A percentile compares a stretch with the other conserved stretches of the same genome.
Evolutionary conservation across 1,140 invertebrate genomes (phyloP).

Genomic region (Phenacoccus solenopsis): DNA sequence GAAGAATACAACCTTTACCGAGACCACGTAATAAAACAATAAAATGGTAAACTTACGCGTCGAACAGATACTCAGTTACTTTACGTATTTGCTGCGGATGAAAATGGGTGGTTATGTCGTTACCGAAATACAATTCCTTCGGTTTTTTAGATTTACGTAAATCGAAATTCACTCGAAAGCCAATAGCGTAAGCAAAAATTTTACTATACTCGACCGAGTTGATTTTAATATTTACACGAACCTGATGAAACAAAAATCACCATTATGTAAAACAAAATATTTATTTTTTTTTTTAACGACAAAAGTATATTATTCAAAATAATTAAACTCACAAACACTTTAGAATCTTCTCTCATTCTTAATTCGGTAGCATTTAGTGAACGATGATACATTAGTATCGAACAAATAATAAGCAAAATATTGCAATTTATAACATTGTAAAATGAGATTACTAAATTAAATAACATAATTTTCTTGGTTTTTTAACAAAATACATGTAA

Average conservation of each 20-base stretch:
- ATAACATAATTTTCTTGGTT: not conserved
- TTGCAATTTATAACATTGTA: not conserved
- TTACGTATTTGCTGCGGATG: not conserved
- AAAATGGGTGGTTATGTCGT: not conserved
- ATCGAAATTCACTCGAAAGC: slow-evolving; percentile 20
- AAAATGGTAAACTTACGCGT: slow-evolving; percentile 20
- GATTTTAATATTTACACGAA: slow-evolving; percentile 20
- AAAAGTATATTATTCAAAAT: not conserved
- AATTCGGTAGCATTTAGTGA: not conserved
- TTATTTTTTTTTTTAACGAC: slow-evolving; percentile 19
- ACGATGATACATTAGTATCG: slow-evolving; percentile 19
- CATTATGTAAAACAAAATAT: not conserved
- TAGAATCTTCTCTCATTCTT: slow-evolving; percentile 10
- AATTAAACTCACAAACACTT: slow-evolving; percentile 4
- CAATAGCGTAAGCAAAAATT: slow-evolving; percentile 20
- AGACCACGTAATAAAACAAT: slow-evolving; percentile 26
- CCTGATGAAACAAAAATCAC: not conserved
- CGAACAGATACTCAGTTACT: not conserved
- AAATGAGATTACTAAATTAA: not conserved
- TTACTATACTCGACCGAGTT: slow-evolving; percentile 18
- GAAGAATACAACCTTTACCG: not conserved
- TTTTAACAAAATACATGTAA: too few relatives aligned
- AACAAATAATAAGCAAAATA: not conserved
- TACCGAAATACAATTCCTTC: not conserved
- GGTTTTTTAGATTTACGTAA: not conserved